Conservation (phyloP, 2,113 vertebrate species). For the Gobio gobio region DNA sequence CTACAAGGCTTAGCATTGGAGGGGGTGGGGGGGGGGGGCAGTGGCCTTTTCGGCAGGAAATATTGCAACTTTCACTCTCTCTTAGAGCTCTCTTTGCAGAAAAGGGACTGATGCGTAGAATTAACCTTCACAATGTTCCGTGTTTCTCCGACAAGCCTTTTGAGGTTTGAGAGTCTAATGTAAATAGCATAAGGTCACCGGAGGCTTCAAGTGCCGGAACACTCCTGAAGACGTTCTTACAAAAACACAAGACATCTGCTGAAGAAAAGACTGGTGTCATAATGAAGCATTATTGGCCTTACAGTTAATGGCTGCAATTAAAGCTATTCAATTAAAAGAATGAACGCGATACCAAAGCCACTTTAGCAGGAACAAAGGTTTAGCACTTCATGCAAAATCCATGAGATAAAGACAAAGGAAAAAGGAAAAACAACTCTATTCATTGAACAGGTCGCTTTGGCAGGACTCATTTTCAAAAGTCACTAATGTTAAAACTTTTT, state of each 20-base stretch:
- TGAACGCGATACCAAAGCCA: neutral
- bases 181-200: neutral
- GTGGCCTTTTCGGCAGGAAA: neutral
- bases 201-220: neutral
- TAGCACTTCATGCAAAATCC: neutral
- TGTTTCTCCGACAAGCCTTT: neutral
- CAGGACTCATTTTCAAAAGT: neutral
- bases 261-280: neutral
- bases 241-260: neutral
- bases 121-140: slow-evolving; percentile 11
- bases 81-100: neutral
- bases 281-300: neutral
- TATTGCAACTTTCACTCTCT: slow-evolving; percentile 7
- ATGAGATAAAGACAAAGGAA: neutral
- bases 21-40: neutral
- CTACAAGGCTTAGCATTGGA: neutral
- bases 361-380: slow-evolving; percentile 1
- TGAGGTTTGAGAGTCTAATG: slow-evolving; percentile 16
- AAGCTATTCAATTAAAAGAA: slow-evolving; percentile 27
- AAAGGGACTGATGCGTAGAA: slow-evolving; percentile 27
- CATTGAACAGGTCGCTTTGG: neutral
- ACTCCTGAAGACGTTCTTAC: neutral
- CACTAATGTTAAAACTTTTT: neutral
- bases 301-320: slow-evolving; percentile 25
- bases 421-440: neutral